A percentile compares a stretch with the other conserved stretches of the same genome.
phyloP scores from a whole-genome alignment of 1,140 invertebrate genomes.

The Popillia japonica region DNA sequence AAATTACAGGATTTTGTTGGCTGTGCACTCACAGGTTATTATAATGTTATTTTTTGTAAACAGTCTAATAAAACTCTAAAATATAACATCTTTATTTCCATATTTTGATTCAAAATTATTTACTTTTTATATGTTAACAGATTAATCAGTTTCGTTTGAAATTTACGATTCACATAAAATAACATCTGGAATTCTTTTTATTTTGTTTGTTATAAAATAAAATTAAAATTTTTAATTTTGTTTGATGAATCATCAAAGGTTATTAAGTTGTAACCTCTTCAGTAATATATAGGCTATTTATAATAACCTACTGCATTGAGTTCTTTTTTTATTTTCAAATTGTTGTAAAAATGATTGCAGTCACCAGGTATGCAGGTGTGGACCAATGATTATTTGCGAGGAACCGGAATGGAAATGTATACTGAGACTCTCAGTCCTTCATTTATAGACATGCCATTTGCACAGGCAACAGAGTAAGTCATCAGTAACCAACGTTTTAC shows the following conservation, averaged over 20 bases:
- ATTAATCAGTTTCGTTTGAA: too few species aligned
- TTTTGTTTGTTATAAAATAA: too few species aligned
- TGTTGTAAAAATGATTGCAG: slow-evolving; percentile 65
- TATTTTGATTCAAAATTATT: not conserved
- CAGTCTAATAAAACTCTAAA: too few species aligned
- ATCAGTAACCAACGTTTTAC: slow-evolving; percentile 41
- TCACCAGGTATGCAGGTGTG: slow-evolving; percentile 94
- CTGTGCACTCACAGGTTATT: not conserved
- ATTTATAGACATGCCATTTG: slow-evolving; percentile 98
- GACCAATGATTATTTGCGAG: slow-evolving; percentile 98
- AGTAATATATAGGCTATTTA: not conserved
- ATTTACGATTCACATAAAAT: too few species aligned
- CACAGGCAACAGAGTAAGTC: slow-evolving; percentile 97
- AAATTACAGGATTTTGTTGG: slow-evolving; percentile 7
- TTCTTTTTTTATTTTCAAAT: not conserved
- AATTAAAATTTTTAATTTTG: too few species aligned
- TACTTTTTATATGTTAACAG: not conserved
- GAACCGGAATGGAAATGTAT: slow-evolving; percentile 99
- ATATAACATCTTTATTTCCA: too few species aligned
- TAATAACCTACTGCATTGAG: not conserved
- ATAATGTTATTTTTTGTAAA: not conserved
- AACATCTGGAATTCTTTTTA: too few species aligned
- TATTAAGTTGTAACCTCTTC: not conserved
- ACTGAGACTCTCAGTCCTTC: slow-evolving; percentile 95
- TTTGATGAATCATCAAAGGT: too few species aligned